Percentiles rank a stretch among this genome's conserved stretches.
phyloP scores from a whole-genome alignment of 2,113 vertebrate species.

The Amphilophus citrinellus region DNA sequence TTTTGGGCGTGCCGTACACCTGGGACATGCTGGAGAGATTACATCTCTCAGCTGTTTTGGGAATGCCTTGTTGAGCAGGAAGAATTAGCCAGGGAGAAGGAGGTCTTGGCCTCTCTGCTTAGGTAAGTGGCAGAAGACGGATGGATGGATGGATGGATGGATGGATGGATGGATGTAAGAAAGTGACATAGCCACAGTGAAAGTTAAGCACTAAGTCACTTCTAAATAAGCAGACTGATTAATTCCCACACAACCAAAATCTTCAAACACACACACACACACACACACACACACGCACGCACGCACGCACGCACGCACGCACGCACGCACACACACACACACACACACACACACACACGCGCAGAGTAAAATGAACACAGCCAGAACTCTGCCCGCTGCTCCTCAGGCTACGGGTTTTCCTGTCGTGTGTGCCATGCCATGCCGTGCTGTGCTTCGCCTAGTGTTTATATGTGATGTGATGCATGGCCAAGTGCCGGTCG shows the following conservation, averaged over 20 bases:
- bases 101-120: neutral
- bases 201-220: neutral
- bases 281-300: no score
- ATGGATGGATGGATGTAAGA: neutral
- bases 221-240: neutral
- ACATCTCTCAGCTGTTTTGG: neutral
- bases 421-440: constrained; percentile 30
- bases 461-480: constrained; percentile 65
- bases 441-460: constrained; percentile 35
- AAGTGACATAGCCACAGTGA: neutral
- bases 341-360: neutral
- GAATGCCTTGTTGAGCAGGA: neutral
- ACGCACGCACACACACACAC: no score
- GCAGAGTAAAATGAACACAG: constrained; percentile 2
- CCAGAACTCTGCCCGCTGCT: constrained; percentile 7
- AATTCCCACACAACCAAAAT: neutral
- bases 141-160: neutral
- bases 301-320: no score
- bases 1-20: neutral
- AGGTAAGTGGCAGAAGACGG: neutral
- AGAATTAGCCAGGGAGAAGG: neutral
- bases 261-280: neutral
- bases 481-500: constrained; percentile 51
- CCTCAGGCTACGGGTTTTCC: constrained; percentile 48
- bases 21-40: neutral